A percentile compares a stretch with the other conserved stretches of the same genome.
phyloP scores from a whole-genome alignment of 1,140 invertebrate genomes.

The Centruroides vittatus region DNA sequence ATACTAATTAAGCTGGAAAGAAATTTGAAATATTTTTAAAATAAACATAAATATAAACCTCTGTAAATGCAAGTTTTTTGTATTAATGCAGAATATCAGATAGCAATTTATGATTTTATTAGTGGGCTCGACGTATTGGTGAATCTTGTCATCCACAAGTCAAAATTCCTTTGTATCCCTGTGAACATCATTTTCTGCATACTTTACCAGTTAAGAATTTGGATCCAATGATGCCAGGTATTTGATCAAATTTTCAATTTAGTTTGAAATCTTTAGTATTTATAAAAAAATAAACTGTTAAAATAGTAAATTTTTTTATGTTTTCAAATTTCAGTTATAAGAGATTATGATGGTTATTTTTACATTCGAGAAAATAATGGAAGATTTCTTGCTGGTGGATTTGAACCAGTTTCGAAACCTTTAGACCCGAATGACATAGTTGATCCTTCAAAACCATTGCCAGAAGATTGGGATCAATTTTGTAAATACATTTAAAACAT shows the following conservation, averaged over 20 bases:
- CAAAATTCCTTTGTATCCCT: slow-evolving; percentile 36
- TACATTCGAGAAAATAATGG: slow-evolving; percentile 35
- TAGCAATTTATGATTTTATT: not conserved
- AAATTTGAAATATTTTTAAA: too few relatives aligned
- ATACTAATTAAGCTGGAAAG: too few relatives aligned
- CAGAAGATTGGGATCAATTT: slow-evolving; percentile 88
- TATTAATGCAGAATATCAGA: too few relatives aligned
- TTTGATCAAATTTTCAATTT: not conserved
- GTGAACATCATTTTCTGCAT: slow-evolving; percentile 39
- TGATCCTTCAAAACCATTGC: slow-evolving; percentile 20
- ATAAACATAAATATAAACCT: too few relatives aligned
- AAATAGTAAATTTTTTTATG: not conserved
- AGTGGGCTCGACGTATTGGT: slow-evolving; percentile 36
- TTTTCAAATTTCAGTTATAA: slow-evolving; percentile 26
- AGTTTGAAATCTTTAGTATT: not conserved
- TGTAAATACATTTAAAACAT: slow-evolving; percentile 37
- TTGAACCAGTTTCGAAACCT: slow-evolving; percentile 36
- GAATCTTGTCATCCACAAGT: slow-evolving; percentile 30
- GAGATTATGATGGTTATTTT: slow-evolving; percentile 37
- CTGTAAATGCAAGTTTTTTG: too few relatives aligned
- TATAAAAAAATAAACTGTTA: not conserved
- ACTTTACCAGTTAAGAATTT: slow-evolving; percentile 34
- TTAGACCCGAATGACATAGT: slow-evolving; percentile 14
- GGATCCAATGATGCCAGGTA: slow-evolving; percentile 34
- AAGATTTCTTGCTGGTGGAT: slow-evolving; percentile 35